phyloP scores from a whole-genome alignment of 2,113 vertebrate genomes.

The Lates calcarifer region DNA sequence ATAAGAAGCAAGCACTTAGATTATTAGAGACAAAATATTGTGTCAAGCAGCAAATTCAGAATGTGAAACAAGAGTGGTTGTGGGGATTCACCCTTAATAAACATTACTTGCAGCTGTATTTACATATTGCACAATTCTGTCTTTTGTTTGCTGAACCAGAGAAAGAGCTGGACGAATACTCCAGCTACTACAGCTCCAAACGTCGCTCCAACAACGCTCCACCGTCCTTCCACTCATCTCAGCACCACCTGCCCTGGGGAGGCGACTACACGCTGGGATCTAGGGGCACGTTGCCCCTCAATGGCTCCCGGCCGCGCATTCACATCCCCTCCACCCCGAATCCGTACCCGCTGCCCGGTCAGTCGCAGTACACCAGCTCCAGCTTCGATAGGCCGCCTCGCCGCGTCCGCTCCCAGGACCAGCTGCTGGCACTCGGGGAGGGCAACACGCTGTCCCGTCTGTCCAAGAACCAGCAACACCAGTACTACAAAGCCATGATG shows the following conservation, averaged over 20 bases:
- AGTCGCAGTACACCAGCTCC: conserved; percentile 72
- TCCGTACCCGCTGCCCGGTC: conserved; percentile 83
- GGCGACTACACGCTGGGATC: conserved; percentile 82
- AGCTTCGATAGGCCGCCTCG: conserved; percentile 76
- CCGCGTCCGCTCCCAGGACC: conserved; percentile 92
- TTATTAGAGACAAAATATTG: too few species aligned
- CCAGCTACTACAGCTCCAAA: conserved; percentile 88
- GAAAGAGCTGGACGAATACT: conserved; percentile 92
- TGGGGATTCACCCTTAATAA: too few species aligned
- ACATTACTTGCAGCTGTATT: not conserved
- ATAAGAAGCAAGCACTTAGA: too few species aligned
- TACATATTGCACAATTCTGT: not conserved
- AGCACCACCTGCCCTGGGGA: conserved; percentile 84
- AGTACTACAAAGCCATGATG: conserved; percentile 85
- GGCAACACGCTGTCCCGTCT: conserved; percentile 82
- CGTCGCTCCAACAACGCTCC: conserved; percentile 83
- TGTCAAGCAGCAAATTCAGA: too few species aligned
- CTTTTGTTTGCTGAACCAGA: conserved; percentile 69
- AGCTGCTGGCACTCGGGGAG: conserved; percentile 84
- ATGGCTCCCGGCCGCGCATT: conserved; percentile 83
- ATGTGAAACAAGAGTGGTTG: too few species aligned
- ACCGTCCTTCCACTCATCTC: conserved; percentile 85
- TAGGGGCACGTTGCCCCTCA: conserved; percentile 89
- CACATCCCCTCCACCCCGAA: conserved; percentile 85
- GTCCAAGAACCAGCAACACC: conserved; percentile 86